A percentile compares a stretch with the other conserved stretches of the same genome.
phyloP scores from a whole-genome alignment of 2,797 vertebrate genomes.

The Ptychadena robeensis region DNA sequence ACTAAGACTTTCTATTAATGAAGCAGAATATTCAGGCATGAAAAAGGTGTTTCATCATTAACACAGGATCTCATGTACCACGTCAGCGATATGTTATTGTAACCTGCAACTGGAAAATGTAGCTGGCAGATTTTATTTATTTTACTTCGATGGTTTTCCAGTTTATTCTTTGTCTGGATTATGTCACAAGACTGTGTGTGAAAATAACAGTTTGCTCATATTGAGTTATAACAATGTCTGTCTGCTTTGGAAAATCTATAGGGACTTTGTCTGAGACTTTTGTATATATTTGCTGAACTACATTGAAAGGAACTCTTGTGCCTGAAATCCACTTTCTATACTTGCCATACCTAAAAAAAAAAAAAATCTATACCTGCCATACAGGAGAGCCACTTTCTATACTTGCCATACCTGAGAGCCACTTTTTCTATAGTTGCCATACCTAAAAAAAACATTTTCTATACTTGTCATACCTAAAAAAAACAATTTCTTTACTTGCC shows the following conservation, averaged over 20 bases:
- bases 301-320: neutral
- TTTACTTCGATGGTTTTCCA: constrained; percentile 15
- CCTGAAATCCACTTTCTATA: neutral
- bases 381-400: too few species aligned
- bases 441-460: too few species aligned
- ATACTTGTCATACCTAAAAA: too few species aligned
- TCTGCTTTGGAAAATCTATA: neutral
- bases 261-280: neutral
- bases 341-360: too few species aligned
- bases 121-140: constrained; percentile 44
- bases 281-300: neutral
- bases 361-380: too few species aligned
- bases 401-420: too few species aligned
- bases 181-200: constrained; percentile 5
- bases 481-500: too few species aligned
- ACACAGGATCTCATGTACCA: neutral
- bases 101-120: constrained; percentile 37
- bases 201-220: neutral
- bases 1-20: neutral
- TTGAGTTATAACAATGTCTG: neutral
- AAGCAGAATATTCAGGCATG: neutral
- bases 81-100: constrained; percentile 18
- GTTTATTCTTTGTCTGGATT: constrained; percentile 38
- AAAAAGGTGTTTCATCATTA: constrained; percentile 19
- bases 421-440: too few species aligned